Evolutionary conservation across 2,113 vertebrate species (phyloP), one percentile per base, ranked within the genome.

Genomic region (Limanda limanda): DNA sequence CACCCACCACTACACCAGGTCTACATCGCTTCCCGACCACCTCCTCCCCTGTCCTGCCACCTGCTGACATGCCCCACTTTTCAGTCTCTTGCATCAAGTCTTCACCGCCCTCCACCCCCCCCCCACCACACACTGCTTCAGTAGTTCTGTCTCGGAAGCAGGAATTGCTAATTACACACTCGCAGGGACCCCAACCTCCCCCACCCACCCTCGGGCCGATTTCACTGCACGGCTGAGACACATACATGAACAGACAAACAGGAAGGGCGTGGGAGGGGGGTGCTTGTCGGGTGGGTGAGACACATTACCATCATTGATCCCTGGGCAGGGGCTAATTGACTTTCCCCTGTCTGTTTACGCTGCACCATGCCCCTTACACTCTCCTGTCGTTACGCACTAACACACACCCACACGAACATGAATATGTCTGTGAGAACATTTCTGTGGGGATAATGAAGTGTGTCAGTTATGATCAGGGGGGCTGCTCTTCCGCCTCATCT

Each of bases 231-330:
- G 64, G 25, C 60, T 3, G 54, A 83, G 73, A 84, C 56, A 55
- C 83, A 71, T 72, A 81, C 78, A 76, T 72, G 87, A 89, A 70
- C 73, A 80, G 84, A 83, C 82, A 68, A 74, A 78, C 45, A 47
- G 57, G 64, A 79, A 62, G 47, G 35, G 37, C 10, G 37, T 17
- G 3, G 27, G 25, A 27, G 25, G 60, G 64, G 61, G 72, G 52
- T 52, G 14, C 61, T 68, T 76, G 79, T 83, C 3, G 56, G 71
- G 62, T 60, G 89, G 84, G 86, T 88, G 88, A 86, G 91, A 94
- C 91, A 85, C 92, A 93, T 94, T 91, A 93, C 91, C 83, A 76
- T 85, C 90, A 94, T 94, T 94, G 94, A 95, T 94, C 88, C 89
- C 82, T 31, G 62, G 79, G 81, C 88, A 85, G 77, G 71, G 82